phyloP scores from a whole-genome alignment of 64 coral and sea anemone species.

The Actinia tenebrosa region DNA sequence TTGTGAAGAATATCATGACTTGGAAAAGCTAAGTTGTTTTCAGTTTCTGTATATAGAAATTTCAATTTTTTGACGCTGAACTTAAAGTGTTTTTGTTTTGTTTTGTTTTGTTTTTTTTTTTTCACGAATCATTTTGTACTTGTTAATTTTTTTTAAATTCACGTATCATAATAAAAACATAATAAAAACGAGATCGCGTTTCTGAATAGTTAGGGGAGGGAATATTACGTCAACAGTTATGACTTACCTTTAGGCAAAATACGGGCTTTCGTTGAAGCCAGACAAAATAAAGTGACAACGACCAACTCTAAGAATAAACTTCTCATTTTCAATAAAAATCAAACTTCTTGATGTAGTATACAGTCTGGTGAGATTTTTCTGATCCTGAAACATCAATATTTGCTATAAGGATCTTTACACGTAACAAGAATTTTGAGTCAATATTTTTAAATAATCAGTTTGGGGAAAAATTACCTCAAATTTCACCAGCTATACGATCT shows the following conservation, averaged over 20 bases:
- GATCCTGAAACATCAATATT: neutral
- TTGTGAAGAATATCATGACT: too few relatives aligned
- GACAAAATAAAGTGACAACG: neutral
- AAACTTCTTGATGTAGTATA: neutral
- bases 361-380: neutral
- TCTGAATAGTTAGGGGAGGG: neutral
- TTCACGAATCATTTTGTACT: too few relatives aligned
- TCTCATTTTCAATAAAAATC: neutral
- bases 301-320: neutral
- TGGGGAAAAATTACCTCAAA: neutral
- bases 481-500: neutral
- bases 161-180: neutral
- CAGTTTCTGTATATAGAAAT: too few relatives aligned
- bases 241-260: neutral
- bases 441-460: neutral
- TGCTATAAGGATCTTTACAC: neutral
- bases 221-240: neutral
- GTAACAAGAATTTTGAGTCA: neutral
- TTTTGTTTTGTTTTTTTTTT: too few relatives aligned
- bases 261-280: neutral
- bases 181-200: neutral
- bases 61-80: too few relatives aligned
- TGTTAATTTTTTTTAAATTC: too few relatives aligned
- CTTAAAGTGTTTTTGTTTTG: neutral
- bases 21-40: too few relatives aligned